Conservation (phyloP, 2,797 vertebrate species). For the Zenarchopterus dispar region DNA sequence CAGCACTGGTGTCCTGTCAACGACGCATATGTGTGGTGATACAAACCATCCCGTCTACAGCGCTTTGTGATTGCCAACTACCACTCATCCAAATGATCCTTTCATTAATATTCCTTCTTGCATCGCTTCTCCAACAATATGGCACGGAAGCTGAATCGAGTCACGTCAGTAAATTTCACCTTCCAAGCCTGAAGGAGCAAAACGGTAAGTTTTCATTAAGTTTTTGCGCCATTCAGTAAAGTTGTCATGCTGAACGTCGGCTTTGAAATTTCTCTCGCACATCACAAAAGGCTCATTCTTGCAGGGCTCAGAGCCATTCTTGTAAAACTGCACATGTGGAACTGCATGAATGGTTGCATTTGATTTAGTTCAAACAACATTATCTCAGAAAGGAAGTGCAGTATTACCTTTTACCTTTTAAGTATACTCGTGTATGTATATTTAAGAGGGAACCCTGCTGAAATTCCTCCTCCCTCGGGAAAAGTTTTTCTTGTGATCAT, state of each 20-base stretch:
- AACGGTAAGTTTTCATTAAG: constrained; percentile 85
- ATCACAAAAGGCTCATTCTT: constrained; percentile 15
- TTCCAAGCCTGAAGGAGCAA: constrained; percentile 90
- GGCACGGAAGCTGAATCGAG: constrained; percentile 89
- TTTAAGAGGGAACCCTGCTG: constrained; percentile 85
- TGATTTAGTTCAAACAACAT: constrained; percentile 84
- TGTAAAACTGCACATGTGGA: constrained; percentile 54
- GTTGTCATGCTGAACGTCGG: background rate
- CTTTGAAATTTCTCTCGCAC: background rate
- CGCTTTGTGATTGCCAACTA: constrained; percentile 80
- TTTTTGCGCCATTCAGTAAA: constrained; percentile 17
- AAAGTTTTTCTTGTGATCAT: constrained; percentile 80
- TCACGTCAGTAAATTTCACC: constrained; percentile 90
- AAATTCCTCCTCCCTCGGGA: constrained; percentile 86
- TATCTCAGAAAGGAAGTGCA: constrained; percentile 90
- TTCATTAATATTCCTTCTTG: constrained; percentile 90
- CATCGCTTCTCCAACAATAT: constrained; percentile 89
- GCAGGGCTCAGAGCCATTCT: constrained; percentile 11
- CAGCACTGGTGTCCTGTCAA: constrained; percentile 85
- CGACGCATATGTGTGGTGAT: constrained; percentile 86
- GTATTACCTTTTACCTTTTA: constrained; percentile 91
- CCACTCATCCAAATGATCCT: constrained; percentile 96
- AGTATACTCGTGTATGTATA: constrained; percentile 90
- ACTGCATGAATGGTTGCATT: constrained; percentile 83
- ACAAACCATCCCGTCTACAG: constrained; percentile 80